Percentiles rank a stretch among this genome's conserved stretches.
phyloP scores from a whole-genome alignment of 2,888 invertebrate species.

The Drosophila nr. perissopoda region DNA sequence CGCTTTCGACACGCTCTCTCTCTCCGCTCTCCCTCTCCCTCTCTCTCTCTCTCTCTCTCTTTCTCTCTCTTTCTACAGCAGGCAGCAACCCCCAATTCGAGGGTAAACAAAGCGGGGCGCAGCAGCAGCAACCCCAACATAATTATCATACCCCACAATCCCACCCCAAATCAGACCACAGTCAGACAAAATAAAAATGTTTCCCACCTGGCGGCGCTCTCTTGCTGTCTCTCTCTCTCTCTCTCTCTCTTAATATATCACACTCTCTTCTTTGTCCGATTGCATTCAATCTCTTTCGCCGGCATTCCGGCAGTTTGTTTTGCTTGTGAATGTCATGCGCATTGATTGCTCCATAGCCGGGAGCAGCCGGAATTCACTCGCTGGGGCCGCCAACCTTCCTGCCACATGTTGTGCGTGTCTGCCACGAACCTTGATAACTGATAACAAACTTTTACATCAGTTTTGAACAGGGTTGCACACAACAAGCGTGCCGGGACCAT shows the following conservation, averaged over 20 bases:
- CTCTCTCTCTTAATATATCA: constrained; percentile 1
- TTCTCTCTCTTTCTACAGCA: neutral
- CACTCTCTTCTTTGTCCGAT: neutral
- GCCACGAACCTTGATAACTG: constrained; percentile 74
- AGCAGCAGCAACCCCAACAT: constrained; percentile 66
- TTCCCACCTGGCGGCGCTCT: constrained; percentile 36
- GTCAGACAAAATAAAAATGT: constrained; percentile 30
- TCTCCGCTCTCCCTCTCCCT: neutral
- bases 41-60: neutral
- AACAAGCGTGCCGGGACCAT: constrained; percentile 53
- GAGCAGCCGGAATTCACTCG: constrained; percentile 55
- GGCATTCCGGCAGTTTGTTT: constrained; percentile 61
- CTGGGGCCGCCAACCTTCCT: constrained; percentile 66
- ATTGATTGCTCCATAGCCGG: constrained; percentile 59
- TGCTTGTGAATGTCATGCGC: constrained; percentile 60
- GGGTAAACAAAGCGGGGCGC: constrained; percentile 66
- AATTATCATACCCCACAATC: constrained; percentile 30
- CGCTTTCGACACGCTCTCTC: constrained; percentile 38
- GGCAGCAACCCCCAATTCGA: constrained; percentile 63
- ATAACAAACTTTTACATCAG: constrained; percentile 76
- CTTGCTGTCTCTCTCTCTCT: constrained; percentile 16
- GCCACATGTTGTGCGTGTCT: constrained; percentile 78
- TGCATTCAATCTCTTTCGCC: constrained; percentile 34
- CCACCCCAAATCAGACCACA: neutral
- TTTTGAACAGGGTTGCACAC: constrained; percentile 72